Conservation (phyloP, 35 echinoderm and acorn worm species). For the Strongylocentrotus purpuratus region DNA sequence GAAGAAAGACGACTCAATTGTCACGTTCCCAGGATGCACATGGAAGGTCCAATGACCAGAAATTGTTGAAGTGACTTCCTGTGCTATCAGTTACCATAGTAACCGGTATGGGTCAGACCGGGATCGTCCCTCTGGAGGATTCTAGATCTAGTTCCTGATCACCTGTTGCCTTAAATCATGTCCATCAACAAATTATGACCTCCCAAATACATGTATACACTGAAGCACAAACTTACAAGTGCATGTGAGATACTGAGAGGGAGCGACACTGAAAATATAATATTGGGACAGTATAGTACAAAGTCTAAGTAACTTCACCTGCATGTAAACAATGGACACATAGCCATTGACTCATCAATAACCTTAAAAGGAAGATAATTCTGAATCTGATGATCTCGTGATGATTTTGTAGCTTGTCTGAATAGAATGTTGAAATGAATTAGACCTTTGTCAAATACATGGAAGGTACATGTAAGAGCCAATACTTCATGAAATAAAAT, state of each 20-base stretch:
- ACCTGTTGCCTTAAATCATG: background rate
- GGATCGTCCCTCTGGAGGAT: background rate
- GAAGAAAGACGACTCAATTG: background rate
- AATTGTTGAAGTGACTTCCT: background rate
- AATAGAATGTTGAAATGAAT: no score
- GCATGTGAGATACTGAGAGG: background rate
- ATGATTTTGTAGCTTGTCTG: no score
- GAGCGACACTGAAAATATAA: background rate
- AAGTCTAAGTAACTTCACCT: no score
- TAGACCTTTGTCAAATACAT: no score
- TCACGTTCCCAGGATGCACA: background rate
- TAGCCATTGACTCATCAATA: no score
- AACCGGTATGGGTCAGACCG: background rate
- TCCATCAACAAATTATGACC: background rate
- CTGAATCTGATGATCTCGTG: no score
- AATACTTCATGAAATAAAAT: no score
- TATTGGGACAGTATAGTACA: background rate
- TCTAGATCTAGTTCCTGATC: constrained; percentile 1
- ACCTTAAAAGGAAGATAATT: no score
- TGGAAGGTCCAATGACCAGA: background rate
- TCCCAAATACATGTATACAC: background rate
- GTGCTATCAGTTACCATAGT: background rate
- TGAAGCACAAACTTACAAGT: background rate
- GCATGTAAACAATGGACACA: no score
- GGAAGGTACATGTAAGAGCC: no score